Conservation (phyloP, 2,113 vertebrate genomes). For the Corydoras sp. region DNA sequence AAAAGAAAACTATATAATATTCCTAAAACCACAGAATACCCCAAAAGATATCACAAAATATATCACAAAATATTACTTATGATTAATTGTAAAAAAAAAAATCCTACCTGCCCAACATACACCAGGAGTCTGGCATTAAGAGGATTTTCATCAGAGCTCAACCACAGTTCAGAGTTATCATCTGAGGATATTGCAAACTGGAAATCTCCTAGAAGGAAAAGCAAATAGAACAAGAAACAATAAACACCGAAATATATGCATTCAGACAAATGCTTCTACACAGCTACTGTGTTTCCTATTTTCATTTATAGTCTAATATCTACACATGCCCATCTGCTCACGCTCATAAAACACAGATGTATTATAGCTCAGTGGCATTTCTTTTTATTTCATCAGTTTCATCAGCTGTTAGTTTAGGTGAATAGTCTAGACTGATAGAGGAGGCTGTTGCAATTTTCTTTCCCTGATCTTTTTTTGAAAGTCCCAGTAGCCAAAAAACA, state of each 20-base stretch:
- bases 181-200: conserved; percentile 96
- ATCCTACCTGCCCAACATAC: conserved; percentile 83
- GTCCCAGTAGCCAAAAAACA: no score
- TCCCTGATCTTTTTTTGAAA: no score
- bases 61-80: neutral
- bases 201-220: conserved; percentile 76
- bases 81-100: neutral
- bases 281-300: no score
- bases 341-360: neutral
- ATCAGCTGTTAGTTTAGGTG: neutral
- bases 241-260: neutral
- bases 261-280: neutral
- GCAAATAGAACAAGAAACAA: conserved; percentile 28
- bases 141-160: conserved; percentile 83
- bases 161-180: conserved; percentile 97
- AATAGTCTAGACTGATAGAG: no score
- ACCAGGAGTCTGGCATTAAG: conserved; percentile 80
- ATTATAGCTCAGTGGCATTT: neutral
- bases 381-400: conserved; percentile 5
- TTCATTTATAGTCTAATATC: no score
- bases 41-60: no score
- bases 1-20: no score
- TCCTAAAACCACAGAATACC: no score
- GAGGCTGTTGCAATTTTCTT: no score
- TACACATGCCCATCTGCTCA: neutral